Conservation (phyloP, 2,888 invertebrate species). For the Oxyscelio sp. region DNA sequence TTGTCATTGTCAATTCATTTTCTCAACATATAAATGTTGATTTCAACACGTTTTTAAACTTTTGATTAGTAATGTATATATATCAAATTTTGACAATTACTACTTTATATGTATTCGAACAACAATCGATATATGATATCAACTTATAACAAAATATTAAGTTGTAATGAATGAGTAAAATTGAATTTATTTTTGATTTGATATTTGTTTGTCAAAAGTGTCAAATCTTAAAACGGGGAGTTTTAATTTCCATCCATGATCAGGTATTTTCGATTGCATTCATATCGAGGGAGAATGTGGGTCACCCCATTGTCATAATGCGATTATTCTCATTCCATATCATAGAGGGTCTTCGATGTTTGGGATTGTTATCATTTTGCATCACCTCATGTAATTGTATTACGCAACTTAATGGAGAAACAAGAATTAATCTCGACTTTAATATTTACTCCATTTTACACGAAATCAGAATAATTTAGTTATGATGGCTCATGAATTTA, state of each 20-base stretch:
- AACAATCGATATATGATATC: too few species aligned
- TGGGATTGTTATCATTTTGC: slow-evolving; percentile 50
- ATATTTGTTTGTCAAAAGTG: not conserved
- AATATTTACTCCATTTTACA: slow-evolving; percentile 38
- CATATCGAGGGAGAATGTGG: slow-evolving; percentile 33
- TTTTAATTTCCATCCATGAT: slow-evolving; percentile 34
- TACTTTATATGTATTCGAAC: too few species aligned
- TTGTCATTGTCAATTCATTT: too few species aligned
- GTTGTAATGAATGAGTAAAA: too few species aligned
- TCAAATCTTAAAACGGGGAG: too few species aligned
- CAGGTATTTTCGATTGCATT: slow-evolving; percentile 48
- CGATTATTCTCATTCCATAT: slow-evolving; percentile 53
- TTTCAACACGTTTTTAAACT: too few species aligned
- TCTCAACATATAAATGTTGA: too few species aligned
- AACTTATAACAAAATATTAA: too few species aligned
- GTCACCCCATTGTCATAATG: slow-evolving; percentile 47
- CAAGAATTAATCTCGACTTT: slow-evolving; percentile 50
- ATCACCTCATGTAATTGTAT: slow-evolving; percentile 49
- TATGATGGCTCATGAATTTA: slow-evolving; percentile 13
- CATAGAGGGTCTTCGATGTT: slow-evolving; percentile 38
- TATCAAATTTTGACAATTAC: too few species aligned
- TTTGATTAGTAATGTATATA: too few species aligned
- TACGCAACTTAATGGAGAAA: slow-evolving; percentile 45
- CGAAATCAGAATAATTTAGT: slow-evolving; percentile 38
- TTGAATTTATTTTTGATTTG: not conserved